These are phyloP conservation scores for Ectobius pallidus DNA, from an alignment of 2,888 invertebrate species.

Conservation along the genomic window DNA sequence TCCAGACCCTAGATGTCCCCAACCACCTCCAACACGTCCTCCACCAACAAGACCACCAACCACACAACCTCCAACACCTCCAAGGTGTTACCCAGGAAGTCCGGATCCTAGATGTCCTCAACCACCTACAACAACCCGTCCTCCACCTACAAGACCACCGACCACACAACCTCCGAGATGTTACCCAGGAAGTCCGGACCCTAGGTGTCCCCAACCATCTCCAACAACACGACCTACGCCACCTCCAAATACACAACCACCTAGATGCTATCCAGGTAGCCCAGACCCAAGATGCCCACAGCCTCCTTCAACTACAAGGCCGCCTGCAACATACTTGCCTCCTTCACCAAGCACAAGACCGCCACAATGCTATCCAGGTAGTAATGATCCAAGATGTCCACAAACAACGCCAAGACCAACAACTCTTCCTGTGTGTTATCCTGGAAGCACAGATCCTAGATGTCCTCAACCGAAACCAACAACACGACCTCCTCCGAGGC, in stretches of 20 bases:
- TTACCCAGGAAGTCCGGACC: conserved; percentile 51
- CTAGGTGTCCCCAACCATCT: conserved; percentile 40
- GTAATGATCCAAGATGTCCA: conserved; percentile 53
- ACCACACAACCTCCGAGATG: conserved; percentile 47
- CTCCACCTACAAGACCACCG: conserved; percentile 42
- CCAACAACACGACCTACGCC: too few species aligned
- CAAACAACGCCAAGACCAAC: conserved; percentile 47
- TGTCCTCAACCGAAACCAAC: conserved; percentile 47
- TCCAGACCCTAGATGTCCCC: conserved; percentile 47
- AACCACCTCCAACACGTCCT: conserved; percentile 46
- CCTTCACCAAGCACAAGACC: conserved; percentile 44
- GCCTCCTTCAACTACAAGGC: not conserved
- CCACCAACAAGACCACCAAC: conserved; percentile 44
- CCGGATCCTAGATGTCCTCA: conserved; percentile 49
- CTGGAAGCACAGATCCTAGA: conserved; percentile 51
- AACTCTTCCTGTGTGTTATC: conserved; percentile 47
- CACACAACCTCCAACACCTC: conserved; percentile 31
- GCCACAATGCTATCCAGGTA: conserved; percentile 50
- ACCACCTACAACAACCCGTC: conserved; percentile 36
- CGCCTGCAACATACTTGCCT: conserved; percentile 39
- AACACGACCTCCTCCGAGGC: conserved; percentile 28
- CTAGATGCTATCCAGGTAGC: conserved; percentile 47
- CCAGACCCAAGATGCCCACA: conserved; percentile 45
- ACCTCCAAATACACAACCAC: conserved; percentile 37
- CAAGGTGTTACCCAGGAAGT: conserved; percentile 49